Evolutionary conservation across 2,797 vertebrate species (phyloP).

Genomic region (Zalophus californianus): DNA sequence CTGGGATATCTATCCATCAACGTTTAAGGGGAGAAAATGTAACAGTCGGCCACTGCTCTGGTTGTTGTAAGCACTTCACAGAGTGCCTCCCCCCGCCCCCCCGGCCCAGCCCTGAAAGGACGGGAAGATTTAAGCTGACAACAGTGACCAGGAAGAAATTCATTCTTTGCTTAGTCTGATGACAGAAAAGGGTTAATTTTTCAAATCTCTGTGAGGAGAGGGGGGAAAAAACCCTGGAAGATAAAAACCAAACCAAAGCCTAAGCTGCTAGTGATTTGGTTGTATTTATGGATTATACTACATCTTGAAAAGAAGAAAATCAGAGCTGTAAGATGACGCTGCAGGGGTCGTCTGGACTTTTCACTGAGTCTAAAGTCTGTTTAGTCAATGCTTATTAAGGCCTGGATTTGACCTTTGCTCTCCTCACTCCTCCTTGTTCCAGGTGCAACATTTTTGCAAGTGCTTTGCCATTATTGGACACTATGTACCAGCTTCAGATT

Average conservation of each 20-base stretch:
- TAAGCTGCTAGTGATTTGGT: slow-evolving; percentile 91
- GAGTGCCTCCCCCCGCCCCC: not conserved
- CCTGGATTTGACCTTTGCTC: slow-evolving; percentile 91
- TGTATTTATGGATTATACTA: slow-evolving; percentile 93
- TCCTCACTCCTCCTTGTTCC: slow-evolving; percentile 90
- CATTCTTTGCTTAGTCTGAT: slow-evolving; percentile 54
- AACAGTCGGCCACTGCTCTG: not conserved
- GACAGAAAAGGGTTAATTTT: slow-evolving; percentile 92
- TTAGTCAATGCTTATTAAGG: slow-evolving; percentile 89
- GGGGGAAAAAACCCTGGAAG: slow-evolving; percentile 69
- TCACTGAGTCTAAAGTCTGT: slow-evolving; percentile 91
- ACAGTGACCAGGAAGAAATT: slow-evolving; percentile 10
- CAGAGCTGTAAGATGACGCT: slow-evolving; percentile 90
- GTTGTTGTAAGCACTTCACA: not conserved
- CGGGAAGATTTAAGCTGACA: not conserved
- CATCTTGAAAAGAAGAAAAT: slow-evolving; percentile 89
- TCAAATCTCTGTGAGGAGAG: slow-evolving; percentile 88
- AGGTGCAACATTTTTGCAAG: slow-evolving; percentile 92
- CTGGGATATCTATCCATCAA: not conserved
- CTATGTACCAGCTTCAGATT: slow-evolving; percentile 83
- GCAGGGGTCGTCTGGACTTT: slow-evolving; percentile 92
- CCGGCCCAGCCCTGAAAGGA: not conserved
- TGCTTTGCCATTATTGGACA: slow-evolving; percentile 71
- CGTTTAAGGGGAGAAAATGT: not conserved
- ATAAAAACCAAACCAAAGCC: slow-evolving; percentile 89